Base-by-base conservation (phyloP, 2,888 invertebrate genomes). In the Folsomia manolachei region DNA sequence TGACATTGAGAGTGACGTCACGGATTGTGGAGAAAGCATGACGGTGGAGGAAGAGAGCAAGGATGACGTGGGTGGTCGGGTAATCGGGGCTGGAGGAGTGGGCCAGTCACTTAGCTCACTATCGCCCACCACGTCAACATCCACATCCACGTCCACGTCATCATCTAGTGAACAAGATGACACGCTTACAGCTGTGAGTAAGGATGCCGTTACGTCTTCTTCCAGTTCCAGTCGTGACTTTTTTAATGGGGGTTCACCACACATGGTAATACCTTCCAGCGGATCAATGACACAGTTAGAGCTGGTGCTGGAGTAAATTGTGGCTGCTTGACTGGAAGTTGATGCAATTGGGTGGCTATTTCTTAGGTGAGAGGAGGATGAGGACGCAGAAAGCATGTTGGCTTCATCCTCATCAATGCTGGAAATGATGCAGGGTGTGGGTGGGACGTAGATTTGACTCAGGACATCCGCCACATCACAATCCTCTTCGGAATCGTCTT, bases 361-460 rank as follows among this genome's bases (percentile, higher is more conserved):
- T n/a, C n/a, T n/a, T n/a, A n/a, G n/a, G n/a, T n/a, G n/a, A n/a
- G n/a, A n/a, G n/a, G n/a, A n/a, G 24, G 63, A 63, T 19, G n/a
- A 25, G 1, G 24, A 21, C 18, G 19, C 23, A 23, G 19, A 18
- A 18, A 51, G 19, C 72, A 72, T 75, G 21, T 70, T 70, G 21
- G 71, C 70, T 9, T 75, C 75, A 23, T 75, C 75, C 14, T 75
- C 75, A 63, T 75, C 75, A 69, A 75, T 75, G 71, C 77, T 71
- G 27, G 90, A 89, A 73, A 90, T 85, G 82, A 90, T 86, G 71
- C 89, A 85, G 27, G 90, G 90, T 1, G 90, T 89, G 14, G 90
- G 89, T 75, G 90, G 88, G 83, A 88, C 88, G 82, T 90, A 90
- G 82, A 90, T 90, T 81, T 90, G 90, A 73, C 89, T 89, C 73